Percentiles rank a stretch among this genome's conserved stretches.
Evolutionary conservation across 2,113 vertebrate genomes (phyloP).

Genomic region (Callionymus lyra): DNA sequence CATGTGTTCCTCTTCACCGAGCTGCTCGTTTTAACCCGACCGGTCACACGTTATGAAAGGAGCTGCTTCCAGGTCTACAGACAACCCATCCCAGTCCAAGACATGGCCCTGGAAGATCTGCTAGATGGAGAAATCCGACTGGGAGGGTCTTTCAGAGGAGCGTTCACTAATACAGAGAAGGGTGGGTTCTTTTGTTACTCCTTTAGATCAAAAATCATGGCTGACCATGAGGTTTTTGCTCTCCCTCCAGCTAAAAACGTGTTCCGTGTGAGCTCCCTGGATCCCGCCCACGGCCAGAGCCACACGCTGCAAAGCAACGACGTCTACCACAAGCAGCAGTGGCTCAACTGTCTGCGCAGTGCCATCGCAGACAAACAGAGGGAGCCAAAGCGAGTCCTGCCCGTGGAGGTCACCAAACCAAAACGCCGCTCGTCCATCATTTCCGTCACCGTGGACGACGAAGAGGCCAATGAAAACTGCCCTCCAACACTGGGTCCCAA

Average conservation of each 20-base stretch:
- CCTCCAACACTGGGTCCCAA: conserved; percentile 25
- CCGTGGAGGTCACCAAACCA: conserved; percentile 1
- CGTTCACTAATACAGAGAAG: conserved; percentile 89
- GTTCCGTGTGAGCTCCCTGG: conserved; percentile 83
- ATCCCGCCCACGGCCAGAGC: conserved; percentile 73
- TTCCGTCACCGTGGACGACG: conserved; percentile 6
- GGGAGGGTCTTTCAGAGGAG: conserved; percentile 92
- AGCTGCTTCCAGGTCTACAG: conserved; percentile 91
- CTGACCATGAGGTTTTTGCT: conserved; percentile 3
- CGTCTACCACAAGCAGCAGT: conserved; percentile 95
- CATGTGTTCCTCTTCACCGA: conserved; percentile 95
- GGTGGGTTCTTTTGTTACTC: conserved; percentile 53
- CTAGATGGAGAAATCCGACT: conserved; percentile 89
- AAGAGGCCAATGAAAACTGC: conserved; percentile 50
- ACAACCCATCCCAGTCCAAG: conserved; percentile 83
- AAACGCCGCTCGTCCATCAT: conserved; percentile 21
- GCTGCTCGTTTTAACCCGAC: conserved; percentile 84
- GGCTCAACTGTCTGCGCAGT: conserved; percentile 81
- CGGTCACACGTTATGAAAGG: conserved; percentile 81
- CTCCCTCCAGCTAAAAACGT: conserved; percentile 80
- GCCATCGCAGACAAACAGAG: conserved; percentile 62
- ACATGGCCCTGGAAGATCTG: conserved; percentile 85
- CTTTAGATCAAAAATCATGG: not conserved
- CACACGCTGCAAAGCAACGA: conserved; percentile 91
- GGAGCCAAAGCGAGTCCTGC: conserved; percentile 7